Conservation (phyloP, 2,113 vertebrate genomes). For the Pitta sordida region DNA sequence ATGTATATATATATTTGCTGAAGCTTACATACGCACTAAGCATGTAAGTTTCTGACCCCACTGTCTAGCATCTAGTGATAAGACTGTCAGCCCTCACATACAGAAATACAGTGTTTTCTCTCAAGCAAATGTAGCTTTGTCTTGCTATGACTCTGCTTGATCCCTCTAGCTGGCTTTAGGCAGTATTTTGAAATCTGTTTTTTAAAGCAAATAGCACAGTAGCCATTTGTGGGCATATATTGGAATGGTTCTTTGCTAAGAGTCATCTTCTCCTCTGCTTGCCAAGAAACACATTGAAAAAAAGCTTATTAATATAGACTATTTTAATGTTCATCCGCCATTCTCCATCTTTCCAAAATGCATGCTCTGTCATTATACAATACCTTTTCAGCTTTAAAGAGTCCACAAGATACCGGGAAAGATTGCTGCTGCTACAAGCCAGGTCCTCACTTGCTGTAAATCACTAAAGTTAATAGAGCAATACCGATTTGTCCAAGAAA, state of each 20-base stretch:
- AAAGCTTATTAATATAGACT: conserved; percentile 22
- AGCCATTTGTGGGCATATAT: neutral
- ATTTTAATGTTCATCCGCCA: neutral
- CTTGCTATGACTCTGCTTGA: neutral
- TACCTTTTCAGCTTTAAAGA: conserved; percentile 1
- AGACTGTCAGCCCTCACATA: neutral
- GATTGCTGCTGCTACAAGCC: conserved; percentile 12
- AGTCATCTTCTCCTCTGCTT: conserved; percentile 6
- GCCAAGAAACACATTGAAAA: neutral
- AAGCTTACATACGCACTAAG: neutral
- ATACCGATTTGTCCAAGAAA: conserved; percentile 33
- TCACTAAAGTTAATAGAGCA: conserved; percentile 24
- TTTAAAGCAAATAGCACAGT: neutral
- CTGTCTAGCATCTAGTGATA: neutral
- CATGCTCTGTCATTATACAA: neutral
- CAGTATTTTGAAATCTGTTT: neutral
- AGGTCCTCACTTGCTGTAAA: conserved; percentile 8
- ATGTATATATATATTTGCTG: neutral
- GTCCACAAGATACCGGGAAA: neutral
- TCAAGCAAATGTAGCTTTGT: neutral
- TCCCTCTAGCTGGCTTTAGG: neutral
- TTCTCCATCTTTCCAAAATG: neutral
- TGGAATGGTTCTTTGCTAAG: neutral
- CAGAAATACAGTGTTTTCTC: neutral
- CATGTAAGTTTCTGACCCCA: neutral